These are phyloP conservation scores for Papilio polyxenes DNA, from an alignment of 1,140 invertebrate species.

Conservation along the genomic window DNA sequence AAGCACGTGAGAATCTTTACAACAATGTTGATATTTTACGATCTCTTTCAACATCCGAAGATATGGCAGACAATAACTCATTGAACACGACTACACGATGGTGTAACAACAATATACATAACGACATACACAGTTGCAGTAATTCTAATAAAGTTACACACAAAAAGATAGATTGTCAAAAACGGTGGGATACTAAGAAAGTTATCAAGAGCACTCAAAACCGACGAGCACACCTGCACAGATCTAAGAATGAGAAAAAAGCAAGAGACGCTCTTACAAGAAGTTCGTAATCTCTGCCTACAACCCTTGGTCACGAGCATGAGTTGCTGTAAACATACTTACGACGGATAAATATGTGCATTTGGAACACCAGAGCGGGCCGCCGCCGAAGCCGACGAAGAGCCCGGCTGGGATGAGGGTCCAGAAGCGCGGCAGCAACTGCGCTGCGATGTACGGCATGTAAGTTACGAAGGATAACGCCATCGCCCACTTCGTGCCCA, in stretches of 20 bases:
- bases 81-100: neutral
- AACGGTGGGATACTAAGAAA: no score
- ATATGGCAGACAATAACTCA: slow-evolving; percentile 8
- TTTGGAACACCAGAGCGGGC: slow-evolving; percentile 93
- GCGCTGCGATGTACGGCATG: slow-evolving; percentile 91
- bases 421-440: slow-evolving; percentile 90
- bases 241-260: neutral
- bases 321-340: slow-evolving; percentile 42
- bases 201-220: no score
- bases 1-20: slow-evolving; percentile 7
- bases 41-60: slow-evolving; percentile 19
- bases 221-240: neutral
- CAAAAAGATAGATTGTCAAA: no score
- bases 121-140: neutral
- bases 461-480: slow-evolving; percentile 91
- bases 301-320: neutral
- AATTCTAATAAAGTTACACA: neutral
- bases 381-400: slow-evolving; percentile 90
- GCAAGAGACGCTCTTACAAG: neutral
- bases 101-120: neutral
- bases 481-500: slow-evolving; percentile 93
- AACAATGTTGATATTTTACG: slow-evolving; percentile 27
- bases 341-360: slow-evolving; percentile 92
- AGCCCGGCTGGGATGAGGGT: slow-evolving; percentile 93
- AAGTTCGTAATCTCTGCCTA: neutral